These are phyloP conservation scores for Carassius auratus DNA, from an alignment of 2,113 vertebrate species.

Conservation along the genomic window DNA sequence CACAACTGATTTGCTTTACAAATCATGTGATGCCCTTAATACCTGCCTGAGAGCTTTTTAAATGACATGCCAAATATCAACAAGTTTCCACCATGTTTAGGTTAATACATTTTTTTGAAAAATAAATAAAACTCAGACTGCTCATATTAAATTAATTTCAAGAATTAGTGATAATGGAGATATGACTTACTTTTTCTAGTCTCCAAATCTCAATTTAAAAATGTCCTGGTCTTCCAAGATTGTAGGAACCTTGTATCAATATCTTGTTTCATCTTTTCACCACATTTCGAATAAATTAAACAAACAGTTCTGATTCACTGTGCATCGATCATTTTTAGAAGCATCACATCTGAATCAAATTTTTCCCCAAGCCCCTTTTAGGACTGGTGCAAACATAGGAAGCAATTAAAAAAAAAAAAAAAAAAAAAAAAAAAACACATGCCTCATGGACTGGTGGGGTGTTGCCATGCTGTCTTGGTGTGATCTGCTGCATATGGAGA, in stretches of 20 bases:
- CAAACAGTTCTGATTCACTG: not conserved
- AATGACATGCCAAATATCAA: not conserved
- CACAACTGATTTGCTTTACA: not conserved
- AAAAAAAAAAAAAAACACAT: not conserved
- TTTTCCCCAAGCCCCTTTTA: not conserved
- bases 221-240: not conserved
- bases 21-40: not conserved
- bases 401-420: not conserved
- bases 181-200: not conserved
- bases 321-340: not conserved
- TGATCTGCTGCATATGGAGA: constrained; percentile 35
- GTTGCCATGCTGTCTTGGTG: not conserved
- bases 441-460: not conserved
- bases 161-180: not conserved
- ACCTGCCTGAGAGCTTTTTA: not conserved
- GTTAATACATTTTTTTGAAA: not conserved
- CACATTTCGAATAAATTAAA: not conserved
- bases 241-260: not conserved
- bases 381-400: not conserved
- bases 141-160: not conserved
- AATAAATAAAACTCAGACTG: not conserved
- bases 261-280: not conserved
- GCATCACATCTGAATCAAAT: not conserved
- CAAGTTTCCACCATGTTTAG: not conserved
- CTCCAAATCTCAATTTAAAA: not conserved